Evolutionary conservation across 2,113 vertebrate genomes (phyloP).

Genomic region (Colinus virginianus): DNA sequence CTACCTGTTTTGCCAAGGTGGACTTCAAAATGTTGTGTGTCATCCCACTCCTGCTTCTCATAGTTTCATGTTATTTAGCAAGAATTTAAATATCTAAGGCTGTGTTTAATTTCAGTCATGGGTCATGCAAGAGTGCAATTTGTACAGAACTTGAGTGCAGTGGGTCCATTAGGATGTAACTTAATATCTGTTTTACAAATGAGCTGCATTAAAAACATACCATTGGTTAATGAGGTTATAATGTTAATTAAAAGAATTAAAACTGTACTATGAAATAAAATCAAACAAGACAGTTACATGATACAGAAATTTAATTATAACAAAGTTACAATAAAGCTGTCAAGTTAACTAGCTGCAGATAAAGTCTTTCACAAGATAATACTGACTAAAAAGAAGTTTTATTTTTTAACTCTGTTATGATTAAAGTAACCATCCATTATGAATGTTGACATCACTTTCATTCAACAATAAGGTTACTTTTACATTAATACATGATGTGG

Average conservation of each 20-base stretch:
- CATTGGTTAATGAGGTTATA: slow-evolving; percentile 42
- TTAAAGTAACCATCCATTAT: slow-evolving; percentile 35
- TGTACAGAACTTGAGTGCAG: not conserved
- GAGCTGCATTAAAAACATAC: slow-evolving; percentile 43
- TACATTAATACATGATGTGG: not conserved
- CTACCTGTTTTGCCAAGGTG: not conserved
- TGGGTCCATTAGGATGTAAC: not conserved
- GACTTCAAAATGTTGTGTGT: not conserved
- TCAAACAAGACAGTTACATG: slow-evolving; percentile 50
- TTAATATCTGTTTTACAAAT: slow-evolving; percentile 42
- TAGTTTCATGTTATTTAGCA: not conserved
- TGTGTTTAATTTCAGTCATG: not conserved
- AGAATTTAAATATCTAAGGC: not conserved
- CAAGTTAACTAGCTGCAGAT: slow-evolving; percentile 28
- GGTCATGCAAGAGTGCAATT: not conserved
- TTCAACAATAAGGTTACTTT: slow-evolving; percentile 28
- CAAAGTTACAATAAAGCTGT: slow-evolving; percentile 44
- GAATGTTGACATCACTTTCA: not conserved
- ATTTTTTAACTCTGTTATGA: slow-evolving; percentile 29
- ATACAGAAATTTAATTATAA: slow-evolving; percentile 53
- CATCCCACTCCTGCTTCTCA: not conserved
- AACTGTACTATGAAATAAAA: slow-evolving; percentile 56
- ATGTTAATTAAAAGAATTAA: slow-evolving; percentile 63
- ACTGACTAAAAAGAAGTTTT: slow-evolving; percentile 47
- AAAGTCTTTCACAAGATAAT: slow-evolving; percentile 39